Evolutionary conservation across 2,888 invertebrate species (phyloP), one percentile per base, ranked within the genome.

Genomic region (Meganola albula): DNA sequence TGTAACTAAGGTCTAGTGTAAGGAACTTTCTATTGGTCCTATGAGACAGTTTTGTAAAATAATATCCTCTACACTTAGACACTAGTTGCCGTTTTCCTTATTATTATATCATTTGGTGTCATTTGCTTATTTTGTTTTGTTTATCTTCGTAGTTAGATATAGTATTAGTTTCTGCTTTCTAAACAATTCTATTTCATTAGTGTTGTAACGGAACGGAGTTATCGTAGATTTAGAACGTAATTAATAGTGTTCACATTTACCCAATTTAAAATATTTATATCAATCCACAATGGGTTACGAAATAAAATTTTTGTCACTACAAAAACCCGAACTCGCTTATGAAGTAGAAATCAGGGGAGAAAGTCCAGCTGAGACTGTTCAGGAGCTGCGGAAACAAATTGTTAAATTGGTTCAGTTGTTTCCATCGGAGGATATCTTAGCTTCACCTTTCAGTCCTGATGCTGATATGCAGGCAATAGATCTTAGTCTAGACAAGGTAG

Each of bases 321-420:
- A 40, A 16, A 40, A 40, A 12, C 4, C 40, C 2, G 40, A 40
- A 12, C 13, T 40, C 2, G 26, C 24, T 7, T 41, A 41, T 11
- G 37, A 41, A 24, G 41, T 41, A 8, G 24, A 12, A 8, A 24
- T 41, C 9, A 7, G 37, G 1, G 41, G 41, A 13, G 31, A 28
- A 2, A 31, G 29, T 2, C 34, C 37, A 4, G 32, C 21, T 12
- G 9, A 10, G 8, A 42, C 32, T 4, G 41, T 35, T 1, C 21
- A 24, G 9, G 37, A 33, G 3, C 10, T 42, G 7, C 25, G 41
- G 1, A 24, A 24, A 10, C 24, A 24, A 24, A 24, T 24, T 4
- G 24, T 11, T 24, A 24, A 24, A 7, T 24, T 10, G 5, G 10
- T 10, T 4, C 24, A 10, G 11, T 5, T 10, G 5, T 24, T 10